Base-by-base conservation (phyloP, 2,888 invertebrate genomes). In the Platerodrilus igneus region DNA sequence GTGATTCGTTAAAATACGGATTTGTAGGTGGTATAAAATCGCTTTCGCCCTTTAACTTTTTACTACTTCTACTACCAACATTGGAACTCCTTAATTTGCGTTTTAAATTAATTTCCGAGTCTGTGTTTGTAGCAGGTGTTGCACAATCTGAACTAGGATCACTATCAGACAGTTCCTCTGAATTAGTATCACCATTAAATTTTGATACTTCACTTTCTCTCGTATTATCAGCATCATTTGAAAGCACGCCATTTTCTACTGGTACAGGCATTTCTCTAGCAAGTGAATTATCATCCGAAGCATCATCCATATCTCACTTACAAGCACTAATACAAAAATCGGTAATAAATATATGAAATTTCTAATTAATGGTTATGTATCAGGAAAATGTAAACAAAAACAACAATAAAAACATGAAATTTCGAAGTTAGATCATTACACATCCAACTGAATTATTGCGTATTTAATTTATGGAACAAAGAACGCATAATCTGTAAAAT, bases 261-360 rank as follows among this genome's bases (percentile, higher is more conserved):
- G 52, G 46, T 19, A 36, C 33, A 8, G 30, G 31, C 34, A 34
- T 36, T 13, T 9, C 10, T 55, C 56, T 43, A 56, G 48, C 42
- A 52, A 38, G 1, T 14, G 23, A 7, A 14, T 51, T 45, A 38
- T 53, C 57, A 48, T 61, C 59, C 52, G 57, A 55, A 58, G 63
- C 67, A 68, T 68, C 63, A 67, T 68, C 68, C 68, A 68, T 68
- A 47, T 65, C 67, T 56, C 52, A n/a, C n/a, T n/a, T n/a, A n/a
- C n/a, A n/a, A n/a, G n/a, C n/a, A n/a, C n/a, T n/a, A n/a, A n/a
- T 37, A 13, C 16, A 6, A 23, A 7, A 6, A 19, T 7, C 19
- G n/a, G n/a, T n/a, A 21, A 21, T 21, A n/a, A n/a, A n/a, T n/a
- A n/a, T n/a, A n/a, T n/a, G n/a, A n/a, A n/a, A 15, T 13, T 21